These are phyloP conservation scores for Oxygymnocypris stewartii DNA, from an alignment of 2,113 vertebrate genomes.

Conservation along the genomic window DNA sequence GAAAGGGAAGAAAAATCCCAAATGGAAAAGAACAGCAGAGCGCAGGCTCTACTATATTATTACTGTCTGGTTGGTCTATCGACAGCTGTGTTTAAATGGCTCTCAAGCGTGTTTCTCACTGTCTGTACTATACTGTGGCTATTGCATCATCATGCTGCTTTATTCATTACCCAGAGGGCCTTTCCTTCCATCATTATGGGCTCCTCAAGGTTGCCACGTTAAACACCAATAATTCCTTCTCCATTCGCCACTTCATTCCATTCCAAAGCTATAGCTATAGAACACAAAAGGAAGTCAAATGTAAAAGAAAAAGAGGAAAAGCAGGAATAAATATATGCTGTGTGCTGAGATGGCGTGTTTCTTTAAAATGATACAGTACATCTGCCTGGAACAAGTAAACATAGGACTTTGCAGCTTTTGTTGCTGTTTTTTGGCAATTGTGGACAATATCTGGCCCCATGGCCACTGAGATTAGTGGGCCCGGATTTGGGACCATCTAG, in stretches of 20 bases:
- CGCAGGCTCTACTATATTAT: constrained; percentile 38
- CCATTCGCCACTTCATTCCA: background rate
- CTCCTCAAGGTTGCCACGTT: constrained; percentile 24
- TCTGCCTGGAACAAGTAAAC: background rate
- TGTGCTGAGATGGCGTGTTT: background rate
- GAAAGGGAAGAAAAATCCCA: constrained; percentile 34
- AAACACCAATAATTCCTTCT: constrained; percentile 1
- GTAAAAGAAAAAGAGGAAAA: background rate
- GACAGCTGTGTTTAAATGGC: constrained; percentile 38
- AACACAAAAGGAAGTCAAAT: background rate
- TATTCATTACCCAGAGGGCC: constrained; percentile 42
- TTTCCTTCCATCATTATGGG: constrained; percentile 17
- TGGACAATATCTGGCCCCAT: background rate
- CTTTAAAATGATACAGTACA: background rate
- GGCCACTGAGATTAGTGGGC: background rate
- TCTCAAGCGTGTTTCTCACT: constrained; percentile 23
- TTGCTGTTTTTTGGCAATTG: background rate
- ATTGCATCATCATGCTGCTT: constrained; percentile 47
- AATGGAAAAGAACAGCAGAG: constrained; percentile 30
- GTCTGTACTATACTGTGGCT: constrained; percentile 16
- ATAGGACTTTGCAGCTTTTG: background rate
- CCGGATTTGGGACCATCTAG: background rate
- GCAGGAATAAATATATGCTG: background rate
- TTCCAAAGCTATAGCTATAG: background rate
- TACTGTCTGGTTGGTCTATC: constrained; percentile 51